Conservation (phyloP, 1,140 invertebrate species). For the honey bee (Apis mellifera) region DNA sequence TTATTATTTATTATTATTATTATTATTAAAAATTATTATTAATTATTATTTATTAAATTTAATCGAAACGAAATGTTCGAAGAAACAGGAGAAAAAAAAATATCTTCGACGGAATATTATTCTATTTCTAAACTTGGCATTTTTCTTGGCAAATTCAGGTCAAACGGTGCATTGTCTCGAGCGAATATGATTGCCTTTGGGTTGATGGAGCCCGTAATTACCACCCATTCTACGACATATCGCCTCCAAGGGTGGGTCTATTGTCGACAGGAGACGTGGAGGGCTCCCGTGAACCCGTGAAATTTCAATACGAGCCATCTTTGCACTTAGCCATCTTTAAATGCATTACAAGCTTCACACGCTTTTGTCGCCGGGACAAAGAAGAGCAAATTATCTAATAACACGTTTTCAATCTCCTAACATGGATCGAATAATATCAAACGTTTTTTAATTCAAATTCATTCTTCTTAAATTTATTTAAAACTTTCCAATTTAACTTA, state of each 20-base stretch:
- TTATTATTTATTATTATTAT: too few relatives aligned
- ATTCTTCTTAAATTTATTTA: too few relatives aligned
- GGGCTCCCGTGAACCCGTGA: conserved; percentile 18
- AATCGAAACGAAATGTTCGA: not conserved
- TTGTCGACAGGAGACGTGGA: conserved; percentile 44
- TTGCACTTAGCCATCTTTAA: conserved; percentile 63
- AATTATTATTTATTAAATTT: not conserved
- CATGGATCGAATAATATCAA: too few relatives aligned
- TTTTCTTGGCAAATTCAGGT: conserved; percentile 22
- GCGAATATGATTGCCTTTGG: conserved; percentile 55
- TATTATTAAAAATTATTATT: too few relatives aligned
- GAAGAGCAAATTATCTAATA: not conserved
- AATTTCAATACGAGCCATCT: conserved; percentile 37
- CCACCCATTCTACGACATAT: conserved; percentile 43
- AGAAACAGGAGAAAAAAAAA: too few relatives aligned
- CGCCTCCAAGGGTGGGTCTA: conserved; percentile 34
- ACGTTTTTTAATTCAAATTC: too few relatives aligned
- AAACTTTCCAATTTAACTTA: too few relatives aligned
- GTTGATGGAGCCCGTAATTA: conserved; percentile 50
- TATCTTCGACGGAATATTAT: conserved; percentile 4
- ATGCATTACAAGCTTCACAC: conserved; percentile 56
- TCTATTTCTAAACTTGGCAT: not conserved
- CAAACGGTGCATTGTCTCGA: conserved; percentile 32
- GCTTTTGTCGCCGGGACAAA: conserved; percentile 46
- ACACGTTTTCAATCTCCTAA: too few relatives aligned